A percentile compares a stretch with the other conserved stretches of the same genome.
Evolutionary conservation across 2,797 vertebrate genomes (phyloP).

Genomic region (Propithecus perrieri): DNA sequence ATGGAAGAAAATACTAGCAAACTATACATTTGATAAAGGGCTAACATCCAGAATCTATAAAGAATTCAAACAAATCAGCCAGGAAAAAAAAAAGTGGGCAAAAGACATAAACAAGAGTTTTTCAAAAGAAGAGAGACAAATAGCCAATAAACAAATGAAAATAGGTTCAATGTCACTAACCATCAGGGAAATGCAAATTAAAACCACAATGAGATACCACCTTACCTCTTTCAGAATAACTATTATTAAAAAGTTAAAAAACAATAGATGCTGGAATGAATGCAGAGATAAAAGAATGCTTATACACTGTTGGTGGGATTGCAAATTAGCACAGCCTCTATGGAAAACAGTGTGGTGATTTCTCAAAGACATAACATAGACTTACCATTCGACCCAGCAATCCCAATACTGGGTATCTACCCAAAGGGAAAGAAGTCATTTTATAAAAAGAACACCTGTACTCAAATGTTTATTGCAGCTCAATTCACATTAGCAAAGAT

Average conservation of each 20-base stretch:
- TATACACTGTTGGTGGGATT: not conserved
- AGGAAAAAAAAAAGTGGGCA: not conserved
- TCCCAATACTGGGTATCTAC: not conserved
- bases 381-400: not conserved
- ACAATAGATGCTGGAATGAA: not conserved
- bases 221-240: not conserved
- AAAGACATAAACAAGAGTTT: too few species aligned
- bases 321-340: not conserved
- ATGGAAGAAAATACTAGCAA: not conserved
- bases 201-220: not conserved
- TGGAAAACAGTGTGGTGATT: not conserved
- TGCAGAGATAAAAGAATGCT: not conserved
- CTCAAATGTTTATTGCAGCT: not conserved
- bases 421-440: not conserved
- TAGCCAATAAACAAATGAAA: not conserved
- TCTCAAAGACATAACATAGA: not conserved
- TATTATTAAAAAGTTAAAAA: not conserved
- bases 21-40: not conserved
- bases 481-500: not conserved
- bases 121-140: too few species aligned
- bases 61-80: not conserved
- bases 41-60: not conserved
- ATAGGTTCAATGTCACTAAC: not conserved
- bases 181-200: not conserved
- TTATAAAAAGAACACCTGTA: not conserved